Percentiles rank a stretch among this genome's conserved stretches.
phyloP scores from a whole-genome alignment of 2,888 invertebrate genomes.

The Fragum sueziense region DNA sequence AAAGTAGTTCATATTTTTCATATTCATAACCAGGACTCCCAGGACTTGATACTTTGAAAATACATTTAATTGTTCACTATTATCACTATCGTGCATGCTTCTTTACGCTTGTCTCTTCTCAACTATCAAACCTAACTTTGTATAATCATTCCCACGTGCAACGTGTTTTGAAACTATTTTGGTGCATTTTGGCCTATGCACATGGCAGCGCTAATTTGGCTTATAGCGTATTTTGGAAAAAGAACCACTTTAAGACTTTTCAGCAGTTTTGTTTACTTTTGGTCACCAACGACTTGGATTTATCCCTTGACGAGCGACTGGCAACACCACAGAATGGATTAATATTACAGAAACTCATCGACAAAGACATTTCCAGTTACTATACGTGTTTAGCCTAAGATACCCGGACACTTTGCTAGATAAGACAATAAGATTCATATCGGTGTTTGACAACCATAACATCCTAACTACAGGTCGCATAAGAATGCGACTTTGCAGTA shows the following conservation, averaged over 20 bases:
- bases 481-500: too few species aligned
- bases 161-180: not conserved
- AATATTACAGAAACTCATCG: too few species aligned
- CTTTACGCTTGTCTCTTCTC: not conserved
- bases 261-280: not conserved
- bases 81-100: not conserved
- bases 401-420: too few species aligned
- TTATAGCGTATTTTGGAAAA: not conserved
- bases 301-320: not conserved
- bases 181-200: not conserved
- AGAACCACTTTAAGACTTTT: not conserved
- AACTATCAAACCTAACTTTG: not conserved
- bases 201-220: not conserved
- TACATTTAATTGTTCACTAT: not conserved
- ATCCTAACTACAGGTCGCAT: too few species aligned
- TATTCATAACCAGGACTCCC: too few species aligned
- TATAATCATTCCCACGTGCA: not conserved
- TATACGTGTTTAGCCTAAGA: too few species aligned
- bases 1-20: too few species aligned
- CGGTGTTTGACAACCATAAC: too few species aligned
- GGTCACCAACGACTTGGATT: slow-evolving; percentile 11
- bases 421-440: too few species aligned
- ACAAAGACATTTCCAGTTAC: too few species aligned
- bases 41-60: not conserved
- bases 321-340: not conserved